Conservation (phyloP, 2,888 invertebrate species). For the Microplitis deprimator region DNA sequence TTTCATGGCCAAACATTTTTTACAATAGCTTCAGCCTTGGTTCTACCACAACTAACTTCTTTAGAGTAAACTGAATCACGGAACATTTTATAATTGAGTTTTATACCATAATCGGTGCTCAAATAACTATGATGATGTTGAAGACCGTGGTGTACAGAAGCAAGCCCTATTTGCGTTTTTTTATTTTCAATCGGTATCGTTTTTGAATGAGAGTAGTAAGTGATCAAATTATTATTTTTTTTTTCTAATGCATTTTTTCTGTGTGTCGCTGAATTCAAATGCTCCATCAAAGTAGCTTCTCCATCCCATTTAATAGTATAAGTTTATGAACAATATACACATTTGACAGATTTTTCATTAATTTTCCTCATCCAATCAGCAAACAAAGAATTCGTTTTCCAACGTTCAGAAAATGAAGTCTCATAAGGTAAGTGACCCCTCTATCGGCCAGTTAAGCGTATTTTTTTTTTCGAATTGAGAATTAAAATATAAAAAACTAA, state of each 20-base stretch:
- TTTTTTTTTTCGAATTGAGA: too few relatives aligned
- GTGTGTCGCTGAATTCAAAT: neutral
- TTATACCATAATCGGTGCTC: too few relatives aligned
- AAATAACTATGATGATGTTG: neutral
- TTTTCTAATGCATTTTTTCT: neutral
- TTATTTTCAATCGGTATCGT: neutral
- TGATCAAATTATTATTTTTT: neutral
- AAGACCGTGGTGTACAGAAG: neutral
- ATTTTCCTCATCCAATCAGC: neutral
- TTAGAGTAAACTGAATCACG: too few relatives aligned
- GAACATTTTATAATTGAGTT: too few relatives aligned
- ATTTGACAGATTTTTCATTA: neutral
- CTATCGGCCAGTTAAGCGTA: too few relatives aligned
- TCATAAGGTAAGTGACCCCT: too few relatives aligned
- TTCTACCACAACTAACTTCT: constrained; percentile 4
- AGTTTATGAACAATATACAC: neutral
- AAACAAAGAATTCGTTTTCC: neutral
- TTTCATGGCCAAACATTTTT: neutral
- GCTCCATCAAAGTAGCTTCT: neutral
- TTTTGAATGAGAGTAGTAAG: neutral
- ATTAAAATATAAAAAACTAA: too few relatives aligned
- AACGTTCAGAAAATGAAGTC: too few relatives aligned
- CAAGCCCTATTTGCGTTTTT: neutral
- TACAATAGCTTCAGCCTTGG: constrained; percentile 62
- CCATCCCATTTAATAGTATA: neutral